These are phyloP conservation scores for Gymnocephalus cernua DNA, from an alignment of 2,113 vertebrate genomes.

Conservation along the genomic window DNA sequence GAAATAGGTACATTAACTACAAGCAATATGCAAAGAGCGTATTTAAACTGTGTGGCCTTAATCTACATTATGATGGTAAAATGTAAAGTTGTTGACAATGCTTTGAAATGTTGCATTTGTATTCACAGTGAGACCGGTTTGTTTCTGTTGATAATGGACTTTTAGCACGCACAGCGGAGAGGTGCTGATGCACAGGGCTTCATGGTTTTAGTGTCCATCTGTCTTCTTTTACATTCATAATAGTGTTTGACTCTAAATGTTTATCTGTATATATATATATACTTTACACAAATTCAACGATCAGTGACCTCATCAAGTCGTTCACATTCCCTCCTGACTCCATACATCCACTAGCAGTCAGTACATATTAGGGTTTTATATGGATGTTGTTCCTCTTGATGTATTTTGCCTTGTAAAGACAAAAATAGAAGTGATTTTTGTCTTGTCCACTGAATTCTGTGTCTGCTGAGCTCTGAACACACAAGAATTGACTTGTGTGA, in stretches of 20 bases:
- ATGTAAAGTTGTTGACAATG: constrained; percentile 28
- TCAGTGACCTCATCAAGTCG: constrained; percentile 24
- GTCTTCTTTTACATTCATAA: constrained; percentile 56
- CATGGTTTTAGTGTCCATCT: constrained; percentile 41
- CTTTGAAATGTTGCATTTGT: constrained; percentile 45
- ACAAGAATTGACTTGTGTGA: neutral
- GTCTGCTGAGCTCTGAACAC: neutral
- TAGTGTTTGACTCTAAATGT: constrained; percentile 47
- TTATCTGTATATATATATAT: constrained; percentile 56
- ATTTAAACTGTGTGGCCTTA: constrained; percentile 63
- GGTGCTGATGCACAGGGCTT: constrained; percentile 11
- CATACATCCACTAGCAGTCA: neutral
- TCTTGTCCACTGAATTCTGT: neutral
- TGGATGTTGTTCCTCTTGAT: neutral
- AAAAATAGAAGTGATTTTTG: neutral
- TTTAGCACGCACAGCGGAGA: constrained; percentile 29
- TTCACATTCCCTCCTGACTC: constrained; percentile 9
- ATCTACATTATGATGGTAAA: neutral
- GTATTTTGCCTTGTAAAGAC: neutral
- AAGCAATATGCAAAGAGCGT: constrained; percentile 35
- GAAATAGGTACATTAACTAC: constrained; percentile 4
- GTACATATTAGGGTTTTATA: neutral
- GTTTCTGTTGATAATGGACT: constrained; percentile 39
- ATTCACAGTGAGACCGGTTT: constrained; percentile 21
- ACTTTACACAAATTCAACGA: constrained; percentile 16